phyloP scores from a whole-genome alignment of 2,113 vertebrate genomes.

The Zootoca vivipara region DNA sequence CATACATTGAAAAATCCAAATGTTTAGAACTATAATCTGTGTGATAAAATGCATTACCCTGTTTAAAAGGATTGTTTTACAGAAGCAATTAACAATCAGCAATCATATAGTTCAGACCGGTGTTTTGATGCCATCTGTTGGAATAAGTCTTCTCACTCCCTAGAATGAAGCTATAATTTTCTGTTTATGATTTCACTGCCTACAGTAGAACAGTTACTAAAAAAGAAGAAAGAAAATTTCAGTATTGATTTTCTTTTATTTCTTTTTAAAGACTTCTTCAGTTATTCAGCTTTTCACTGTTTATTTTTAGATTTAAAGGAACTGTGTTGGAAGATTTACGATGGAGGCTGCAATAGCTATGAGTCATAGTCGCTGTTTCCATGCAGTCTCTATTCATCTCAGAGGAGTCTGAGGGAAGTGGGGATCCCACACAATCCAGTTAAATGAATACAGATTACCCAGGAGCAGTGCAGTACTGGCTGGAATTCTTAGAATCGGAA shows the following conservation, averaged over 20 bases:
- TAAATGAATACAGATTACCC: not conserved
- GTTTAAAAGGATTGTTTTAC: constrained; percentile 85
- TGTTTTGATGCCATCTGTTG: constrained; percentile 99
- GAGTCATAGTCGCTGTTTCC: not conserved
- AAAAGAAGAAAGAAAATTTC: constrained; percentile 66
- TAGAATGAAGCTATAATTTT: constrained; percentile 84
- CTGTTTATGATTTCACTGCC: constrained; percentile 83
- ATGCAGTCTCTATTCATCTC: not conserved
- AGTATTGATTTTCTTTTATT: constrained; percentile 61
- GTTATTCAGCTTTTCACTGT: constrained; percentile 54
- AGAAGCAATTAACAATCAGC: constrained; percentile 86
- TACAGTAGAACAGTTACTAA: constrained; percentile 68
- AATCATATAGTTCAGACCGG: constrained; percentile 86
- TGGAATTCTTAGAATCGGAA: not conserved
- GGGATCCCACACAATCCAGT: not conserved
- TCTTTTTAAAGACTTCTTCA: constrained; percentile 55
- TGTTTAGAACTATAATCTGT: constrained; percentile 81
- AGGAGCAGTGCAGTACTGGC: not conserved
- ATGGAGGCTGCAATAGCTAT: not conserved
- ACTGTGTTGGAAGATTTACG: constrained; percentile 8
- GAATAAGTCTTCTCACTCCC: constrained; percentile 82
- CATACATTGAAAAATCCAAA: constrained; percentile 78
- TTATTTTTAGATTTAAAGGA: constrained; percentile 42
- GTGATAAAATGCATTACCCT: constrained; percentile 84
- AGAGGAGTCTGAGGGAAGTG: not conserved